Percentiles rank a stretch among this genome's conserved stretches.
Evolutionary conservation across 2,888 invertebrate species (phyloP).

Genomic region (Temnothorax unifasciatus): DNA sequence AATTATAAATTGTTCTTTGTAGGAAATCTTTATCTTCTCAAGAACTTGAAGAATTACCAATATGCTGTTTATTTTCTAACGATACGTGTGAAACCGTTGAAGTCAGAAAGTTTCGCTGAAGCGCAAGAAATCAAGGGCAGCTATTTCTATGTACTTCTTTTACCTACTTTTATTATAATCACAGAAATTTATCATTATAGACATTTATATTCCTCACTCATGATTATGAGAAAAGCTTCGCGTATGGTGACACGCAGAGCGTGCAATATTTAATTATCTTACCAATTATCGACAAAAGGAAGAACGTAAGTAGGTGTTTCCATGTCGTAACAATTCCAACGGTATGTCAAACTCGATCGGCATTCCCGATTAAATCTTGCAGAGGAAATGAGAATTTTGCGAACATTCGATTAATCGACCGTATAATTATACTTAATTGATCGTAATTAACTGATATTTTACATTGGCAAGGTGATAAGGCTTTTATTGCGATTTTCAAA

Average conservation of each 20-base stretch:
- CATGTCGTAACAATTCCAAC: slow-evolving; percentile 53
- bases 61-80: background rate
- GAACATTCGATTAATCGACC: slow-evolving; percentile 69
- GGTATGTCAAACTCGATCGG: slow-evolving; percentile 69
- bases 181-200: too few species aligned
- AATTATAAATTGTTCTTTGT: background rate
- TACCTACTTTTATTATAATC: background rate
- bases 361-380: slow-evolving; percentile 76
- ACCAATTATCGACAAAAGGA: slow-evolving; percentile 51
- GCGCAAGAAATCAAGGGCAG: background rate
- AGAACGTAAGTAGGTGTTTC: slow-evolving; percentile 2
- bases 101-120: background rate
- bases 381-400: slow-evolving; percentile 72
- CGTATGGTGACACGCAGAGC: background rate
- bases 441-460: slow-evolving; percentile 67
- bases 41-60: background rate
- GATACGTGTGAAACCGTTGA: background rate
- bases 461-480: background rate
- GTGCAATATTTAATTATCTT: slow-evolving; percentile 56
- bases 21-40: background rate
- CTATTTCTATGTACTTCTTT: slow-evolving; percentile 3
- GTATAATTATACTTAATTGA: slow-evolving; percentile 80
- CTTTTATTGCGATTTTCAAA: background rate
- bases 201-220: background rate
- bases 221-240: background rate